These are phyloP conservation scores for Sinosuthora webbiana DNA, from an alignment of 2,113 vertebrate genomes.

Conservation along the genomic window DNA sequence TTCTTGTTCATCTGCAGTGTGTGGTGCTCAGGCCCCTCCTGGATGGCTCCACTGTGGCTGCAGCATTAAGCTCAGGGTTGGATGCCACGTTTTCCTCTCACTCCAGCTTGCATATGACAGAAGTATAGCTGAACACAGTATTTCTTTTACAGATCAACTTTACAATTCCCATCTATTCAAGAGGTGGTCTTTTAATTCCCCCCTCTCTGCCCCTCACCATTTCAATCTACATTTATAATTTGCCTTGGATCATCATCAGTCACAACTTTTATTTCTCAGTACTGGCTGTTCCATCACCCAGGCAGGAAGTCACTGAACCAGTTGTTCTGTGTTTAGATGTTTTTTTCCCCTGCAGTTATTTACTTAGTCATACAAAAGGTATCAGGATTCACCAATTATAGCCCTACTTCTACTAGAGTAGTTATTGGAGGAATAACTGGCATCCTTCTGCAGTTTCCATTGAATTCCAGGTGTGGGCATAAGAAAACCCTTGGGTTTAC, in stretches of 20 bases:
- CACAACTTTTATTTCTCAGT: neutral
- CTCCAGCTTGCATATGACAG: neutral
- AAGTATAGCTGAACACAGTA: neutral
- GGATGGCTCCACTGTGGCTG: neutral
- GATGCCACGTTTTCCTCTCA: neutral
- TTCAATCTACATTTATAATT: neutral
- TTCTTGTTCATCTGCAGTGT: accelerated
- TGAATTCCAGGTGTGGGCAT: neutral
- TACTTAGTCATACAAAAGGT: neutral
- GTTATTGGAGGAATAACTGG: neutral
- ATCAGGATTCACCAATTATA: neutral
- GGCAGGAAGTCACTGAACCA: neutral
- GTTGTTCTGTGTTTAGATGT: neutral
- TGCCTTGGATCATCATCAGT: neutral
- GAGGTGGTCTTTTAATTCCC: neutral
- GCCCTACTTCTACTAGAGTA: neutral
- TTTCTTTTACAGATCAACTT: neutral
- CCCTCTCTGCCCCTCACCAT: neutral
- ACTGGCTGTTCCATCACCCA: neutral
- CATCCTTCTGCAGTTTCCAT: neutral
- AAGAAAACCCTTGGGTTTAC: neutral
- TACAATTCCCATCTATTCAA: neutral
- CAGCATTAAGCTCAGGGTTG: neutral
- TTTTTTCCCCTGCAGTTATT: neutral
- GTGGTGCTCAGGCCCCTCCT: neutral